Conservation (phyloP, 2,113 vertebrate species). For the Peromyscus leucopus region DNA sequence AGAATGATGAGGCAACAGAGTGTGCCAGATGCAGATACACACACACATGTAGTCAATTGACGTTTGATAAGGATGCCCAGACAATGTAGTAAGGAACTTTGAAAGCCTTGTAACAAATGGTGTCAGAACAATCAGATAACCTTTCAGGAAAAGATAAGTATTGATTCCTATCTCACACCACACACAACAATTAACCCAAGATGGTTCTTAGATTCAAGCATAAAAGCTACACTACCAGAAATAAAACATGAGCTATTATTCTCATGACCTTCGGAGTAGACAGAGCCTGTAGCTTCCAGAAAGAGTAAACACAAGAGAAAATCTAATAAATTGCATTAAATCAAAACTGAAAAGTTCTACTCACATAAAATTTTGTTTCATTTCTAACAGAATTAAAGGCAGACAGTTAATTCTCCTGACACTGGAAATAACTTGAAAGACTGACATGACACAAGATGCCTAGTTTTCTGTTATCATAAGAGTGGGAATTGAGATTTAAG, state of each 20-base stretch:
- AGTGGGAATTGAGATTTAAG: constrained; percentile 53
- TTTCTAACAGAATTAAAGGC: constrained; percentile 7
- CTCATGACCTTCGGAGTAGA: neutral
- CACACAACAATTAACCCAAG: constrained; percentile 42
- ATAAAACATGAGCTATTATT: neutral
- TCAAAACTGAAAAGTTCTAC: constrained; percentile 20
- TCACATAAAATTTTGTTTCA: neutral
- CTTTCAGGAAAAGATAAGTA: neutral
- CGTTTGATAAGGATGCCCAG: neutral
- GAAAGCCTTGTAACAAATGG: neutral
- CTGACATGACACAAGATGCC: neutral
- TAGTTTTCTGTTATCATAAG: constrained; percentile 44
- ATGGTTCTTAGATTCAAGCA: neutral
- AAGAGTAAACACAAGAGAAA: neutral
- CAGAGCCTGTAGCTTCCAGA: neutral
- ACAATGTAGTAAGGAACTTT: neutral
- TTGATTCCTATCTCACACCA: neutral
- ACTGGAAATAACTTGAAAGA: neutral
- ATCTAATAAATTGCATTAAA: neutral
- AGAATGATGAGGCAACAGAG: neutral
- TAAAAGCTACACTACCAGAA: neutral
- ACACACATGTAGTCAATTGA: neutral
- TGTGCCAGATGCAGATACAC: neutral
- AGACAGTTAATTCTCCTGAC: neutral
- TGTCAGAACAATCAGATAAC: constrained; percentile 36